Evolutionary conservation across 2,113 vertebrate genomes (phyloP).

Genomic region (Campylomormyrus tamandua): DNA sequence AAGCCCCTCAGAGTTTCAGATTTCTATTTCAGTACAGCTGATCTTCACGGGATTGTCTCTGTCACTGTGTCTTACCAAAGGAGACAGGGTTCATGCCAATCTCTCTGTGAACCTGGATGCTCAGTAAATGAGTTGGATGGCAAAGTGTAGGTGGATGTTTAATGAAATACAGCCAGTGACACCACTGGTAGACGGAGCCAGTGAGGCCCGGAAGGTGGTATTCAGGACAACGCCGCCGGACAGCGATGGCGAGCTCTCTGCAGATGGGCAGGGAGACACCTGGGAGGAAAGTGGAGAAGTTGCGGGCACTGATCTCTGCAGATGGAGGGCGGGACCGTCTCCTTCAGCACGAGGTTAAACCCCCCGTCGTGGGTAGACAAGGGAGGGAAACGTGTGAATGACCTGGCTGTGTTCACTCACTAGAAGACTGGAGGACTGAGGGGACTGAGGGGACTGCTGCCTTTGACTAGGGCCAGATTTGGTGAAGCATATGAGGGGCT

Average conservation of each 20-base stretch:
- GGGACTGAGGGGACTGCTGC: neutral
- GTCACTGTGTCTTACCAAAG: neutral
- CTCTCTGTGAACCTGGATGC: neutral
- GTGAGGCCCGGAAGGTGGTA: neutral
- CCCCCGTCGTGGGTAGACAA: neutral
- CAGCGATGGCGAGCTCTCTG: neutral
- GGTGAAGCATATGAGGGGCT: neutral
- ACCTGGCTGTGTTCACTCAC: neutral
- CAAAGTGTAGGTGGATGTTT: neutral
- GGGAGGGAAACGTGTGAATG: neutral
- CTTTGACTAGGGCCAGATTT: neutral
- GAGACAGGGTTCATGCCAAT: neutral
- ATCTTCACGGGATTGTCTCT: neutral
- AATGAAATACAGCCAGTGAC: neutral
- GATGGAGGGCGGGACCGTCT: neutral
- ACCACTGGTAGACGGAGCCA: neutral
- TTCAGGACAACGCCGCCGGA: neutral
- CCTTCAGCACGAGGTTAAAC: neutral
- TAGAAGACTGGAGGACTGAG: neutral
- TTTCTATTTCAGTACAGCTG: neutral
- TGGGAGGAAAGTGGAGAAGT: neutral
- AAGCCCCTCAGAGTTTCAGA: neutral
- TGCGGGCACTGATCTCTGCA: neutral
- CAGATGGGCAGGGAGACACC: neutral
- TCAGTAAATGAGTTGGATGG: neutral